Evolutionary conservation across 2,888 invertebrate genomes (phyloP).

Genomic region (Eristalis pertinax): DNA sequence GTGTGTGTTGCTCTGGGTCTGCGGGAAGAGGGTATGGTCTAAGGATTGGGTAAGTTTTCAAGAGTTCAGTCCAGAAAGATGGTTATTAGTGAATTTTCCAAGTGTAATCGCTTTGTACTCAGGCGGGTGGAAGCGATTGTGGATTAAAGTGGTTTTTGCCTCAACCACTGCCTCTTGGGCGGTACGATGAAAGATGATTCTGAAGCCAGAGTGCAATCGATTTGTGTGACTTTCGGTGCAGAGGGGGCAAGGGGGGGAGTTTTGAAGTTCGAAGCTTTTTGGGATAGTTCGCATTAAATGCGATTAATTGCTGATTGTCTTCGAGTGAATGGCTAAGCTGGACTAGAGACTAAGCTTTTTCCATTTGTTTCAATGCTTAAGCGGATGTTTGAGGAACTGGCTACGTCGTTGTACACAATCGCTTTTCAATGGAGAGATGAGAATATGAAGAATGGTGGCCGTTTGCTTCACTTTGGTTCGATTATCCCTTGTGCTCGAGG

Average conservation of each 20-base stretch:
- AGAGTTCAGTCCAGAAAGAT: not conserved
- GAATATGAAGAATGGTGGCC: not conserved
- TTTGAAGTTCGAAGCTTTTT: not conserved
- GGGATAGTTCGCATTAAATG: constrained; percentile 20
- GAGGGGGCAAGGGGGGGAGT: too few species aligned
- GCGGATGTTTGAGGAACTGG: not conserved
- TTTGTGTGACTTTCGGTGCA: not conserved
- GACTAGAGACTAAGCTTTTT: constrained; percentile 10
- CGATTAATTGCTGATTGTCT: constrained; percentile 56
- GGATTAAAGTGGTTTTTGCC: constrained; percentile 24
- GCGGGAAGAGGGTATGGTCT: not conserved
- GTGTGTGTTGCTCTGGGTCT: not conserved
- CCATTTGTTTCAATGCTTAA: not conserved
- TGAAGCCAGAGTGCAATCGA: not conserved
- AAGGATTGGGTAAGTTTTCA: not conserved
- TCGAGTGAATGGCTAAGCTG: constrained; percentile 13
- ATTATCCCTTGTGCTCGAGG: not conserved
- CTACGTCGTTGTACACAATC: not conserved
- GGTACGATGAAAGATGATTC: not conserved
- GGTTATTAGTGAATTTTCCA: constrained; percentile 52
- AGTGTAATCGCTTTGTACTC: constrained; percentile 46
- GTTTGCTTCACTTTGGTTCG: not conserved
- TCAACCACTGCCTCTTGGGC: not conserved
- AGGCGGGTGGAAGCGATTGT: not conserved
- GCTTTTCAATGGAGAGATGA: not conserved